These are phyloP conservation scores for Gisinianus flammeolus DNA, from an alignment of 2,888 invertebrate genomes.

Conservation along the genomic window DNA sequence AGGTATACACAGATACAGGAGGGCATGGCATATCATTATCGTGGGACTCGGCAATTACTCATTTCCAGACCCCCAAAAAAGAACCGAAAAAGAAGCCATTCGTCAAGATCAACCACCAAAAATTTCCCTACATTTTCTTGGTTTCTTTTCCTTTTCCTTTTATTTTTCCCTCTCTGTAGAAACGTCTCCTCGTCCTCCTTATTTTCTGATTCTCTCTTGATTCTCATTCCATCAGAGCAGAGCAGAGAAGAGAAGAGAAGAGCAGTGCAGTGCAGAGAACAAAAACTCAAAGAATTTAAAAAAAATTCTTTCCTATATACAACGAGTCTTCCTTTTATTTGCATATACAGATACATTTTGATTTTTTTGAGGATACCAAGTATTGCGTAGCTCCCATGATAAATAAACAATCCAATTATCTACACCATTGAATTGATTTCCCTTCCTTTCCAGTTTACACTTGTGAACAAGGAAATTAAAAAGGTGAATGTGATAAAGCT, in stretches of 20 bases:
- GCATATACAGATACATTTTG: no score
- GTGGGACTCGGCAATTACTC: slow-evolving; percentile 54
- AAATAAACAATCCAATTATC: no score
- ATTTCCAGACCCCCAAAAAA: slow-evolving; percentile 52
- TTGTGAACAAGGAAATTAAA: no score
- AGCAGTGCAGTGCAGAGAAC: no score
- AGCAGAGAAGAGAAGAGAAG: not conserved
- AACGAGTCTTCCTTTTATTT: no score
- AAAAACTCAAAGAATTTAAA: no score
- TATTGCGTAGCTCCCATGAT: no score
- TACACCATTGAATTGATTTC: no score
- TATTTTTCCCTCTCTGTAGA: slow-evolving; percentile 9
- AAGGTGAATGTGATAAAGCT: no score
- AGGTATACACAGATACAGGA: not conserved
- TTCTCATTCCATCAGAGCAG: not conserved
- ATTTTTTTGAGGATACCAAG: no score
- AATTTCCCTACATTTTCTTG: slow-evolving; percentile 26
- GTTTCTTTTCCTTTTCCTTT: not conserved
- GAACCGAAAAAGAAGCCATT: slow-evolving; percentile 56
- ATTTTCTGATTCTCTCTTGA: not conserved
- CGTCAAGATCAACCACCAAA: slow-evolving; percentile 56
- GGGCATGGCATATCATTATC: slow-evolving; percentile 53
- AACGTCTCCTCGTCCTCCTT: not conserved
- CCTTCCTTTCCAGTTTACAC: no score
- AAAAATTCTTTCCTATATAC: no score